Percentiles rank a stretch among this genome's conserved stretches.
phyloP scores from a whole-genome alignment of 2,888 invertebrate genomes.

The Thereva nobilitata region DNA sequence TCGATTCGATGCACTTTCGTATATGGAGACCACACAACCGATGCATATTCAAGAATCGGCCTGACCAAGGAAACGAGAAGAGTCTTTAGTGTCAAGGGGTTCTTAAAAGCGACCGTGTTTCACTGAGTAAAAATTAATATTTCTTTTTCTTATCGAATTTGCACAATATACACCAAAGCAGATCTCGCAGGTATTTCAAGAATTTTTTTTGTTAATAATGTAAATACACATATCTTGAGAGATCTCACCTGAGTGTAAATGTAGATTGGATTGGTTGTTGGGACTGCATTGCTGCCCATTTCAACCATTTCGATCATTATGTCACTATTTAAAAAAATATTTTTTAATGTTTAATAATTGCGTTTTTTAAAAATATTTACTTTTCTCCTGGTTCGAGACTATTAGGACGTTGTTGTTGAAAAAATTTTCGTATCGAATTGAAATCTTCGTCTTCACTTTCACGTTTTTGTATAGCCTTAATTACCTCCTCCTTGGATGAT shows the following conservation, averaged over 20 bases:
- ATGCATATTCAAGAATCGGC: too few species aligned
- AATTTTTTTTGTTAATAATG: slow-evolving; percentile 29
- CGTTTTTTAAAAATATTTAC: slow-evolving; percentile 44
- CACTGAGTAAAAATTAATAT: too few species aligned
- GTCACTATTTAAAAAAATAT: slow-evolving; percentile 47
- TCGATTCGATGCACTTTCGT: too few species aligned
- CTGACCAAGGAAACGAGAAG: too few species aligned
- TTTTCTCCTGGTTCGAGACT: slow-evolving; percentile 67
- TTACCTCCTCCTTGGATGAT: slow-evolving; percentile 58
- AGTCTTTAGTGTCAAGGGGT: too few species aligned
- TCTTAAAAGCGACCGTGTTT: too few species aligned
- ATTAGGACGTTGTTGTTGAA: slow-evolving; percentile 66
- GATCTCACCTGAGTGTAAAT: slow-evolving; percentile 59
- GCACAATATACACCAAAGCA: background rate
- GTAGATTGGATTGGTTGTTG: slow-evolving; percentile 63
- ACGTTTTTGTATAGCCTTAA: slow-evolving; percentile 54
- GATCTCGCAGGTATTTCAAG: slow-evolving; percentile 40
- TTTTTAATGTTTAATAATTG: background rate
- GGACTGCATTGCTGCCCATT: slow-evolving; percentile 63
- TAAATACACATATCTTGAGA: slow-evolving; percentile 22
- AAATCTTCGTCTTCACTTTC: slow-evolving; percentile 61
- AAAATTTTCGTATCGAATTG: slow-evolving; percentile 63
- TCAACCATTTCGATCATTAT: slow-evolving; percentile 67
- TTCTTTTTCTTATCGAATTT: too few species aligned
- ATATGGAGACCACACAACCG: too few species aligned